Percentiles rank a stretch among this genome's conserved stretches.
These are phyloP conservation scores for Galerucella nymphaeae DNA, from an alignment of 2,888 invertebrate genomes.

Conservation along the genomic window DNA sequence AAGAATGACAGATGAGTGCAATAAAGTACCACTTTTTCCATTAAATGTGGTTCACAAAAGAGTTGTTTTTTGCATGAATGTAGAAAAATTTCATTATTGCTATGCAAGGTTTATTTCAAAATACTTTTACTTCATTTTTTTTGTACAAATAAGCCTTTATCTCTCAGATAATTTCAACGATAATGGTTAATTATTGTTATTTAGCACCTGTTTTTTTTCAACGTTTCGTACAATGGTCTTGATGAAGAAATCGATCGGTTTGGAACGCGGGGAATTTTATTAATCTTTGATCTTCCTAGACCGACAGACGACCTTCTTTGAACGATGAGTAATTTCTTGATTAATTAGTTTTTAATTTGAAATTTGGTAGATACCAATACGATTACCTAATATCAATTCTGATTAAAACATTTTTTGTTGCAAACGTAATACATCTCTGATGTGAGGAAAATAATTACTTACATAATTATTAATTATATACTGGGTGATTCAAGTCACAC, in stretches of 20 bases:
- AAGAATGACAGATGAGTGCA: too few species aligned
- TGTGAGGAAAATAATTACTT: too few species aligned
- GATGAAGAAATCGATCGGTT: neutral
- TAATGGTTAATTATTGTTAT: neutral
- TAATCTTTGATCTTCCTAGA: neutral
- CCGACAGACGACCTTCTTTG: neutral
- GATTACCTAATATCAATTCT: neutral
- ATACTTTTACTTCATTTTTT: neutral
- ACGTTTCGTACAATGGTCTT: neutral
- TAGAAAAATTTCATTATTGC: too few species aligned
- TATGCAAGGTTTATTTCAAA: neutral
- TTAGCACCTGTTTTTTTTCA: neutral
- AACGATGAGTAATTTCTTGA: neutral
- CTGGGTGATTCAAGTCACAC: too few species aligned
- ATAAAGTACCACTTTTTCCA: too few species aligned
- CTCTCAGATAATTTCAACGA: neutral
- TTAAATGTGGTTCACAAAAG: too few species aligned
- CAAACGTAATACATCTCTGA: neutral
- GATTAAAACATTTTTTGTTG: neutral
- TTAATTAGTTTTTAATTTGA: neutral
- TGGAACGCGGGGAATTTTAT: neutral
- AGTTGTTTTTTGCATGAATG: too few species aligned
- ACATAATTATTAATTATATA: too few species aligned
- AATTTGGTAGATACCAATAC: neutral
- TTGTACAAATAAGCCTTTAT: neutral